A percentile compares a stretch with the other conserved stretches of the same genome.
These are phyloP conservation scores for Bombycilla garrulus DNA, from an alignment of 2,113 vertebrate genomes.

Conservation along the genomic window DNA sequence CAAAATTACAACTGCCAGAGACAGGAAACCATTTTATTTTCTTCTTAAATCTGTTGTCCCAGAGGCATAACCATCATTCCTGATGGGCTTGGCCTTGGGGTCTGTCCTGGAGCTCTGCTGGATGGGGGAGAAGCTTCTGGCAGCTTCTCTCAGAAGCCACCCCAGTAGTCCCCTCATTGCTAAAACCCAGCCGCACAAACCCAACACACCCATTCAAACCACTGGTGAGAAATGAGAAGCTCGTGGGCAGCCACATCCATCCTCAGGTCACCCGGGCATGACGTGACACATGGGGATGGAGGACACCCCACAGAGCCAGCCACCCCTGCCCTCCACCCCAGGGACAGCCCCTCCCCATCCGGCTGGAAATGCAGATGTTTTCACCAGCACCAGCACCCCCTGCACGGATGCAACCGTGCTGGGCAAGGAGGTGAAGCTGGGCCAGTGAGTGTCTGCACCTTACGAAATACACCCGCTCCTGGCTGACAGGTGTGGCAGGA, in stretches of 20 bases:
- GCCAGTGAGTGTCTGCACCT: background rate
- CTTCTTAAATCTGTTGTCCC: background rate
- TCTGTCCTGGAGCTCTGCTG: background rate
- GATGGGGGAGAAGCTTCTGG: background rate
- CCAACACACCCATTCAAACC: background rate
- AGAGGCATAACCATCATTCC: background rate
- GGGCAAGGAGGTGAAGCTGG: background rate
- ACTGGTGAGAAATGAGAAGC: background rate
- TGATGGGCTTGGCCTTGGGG: background rate
- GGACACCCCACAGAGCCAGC: background rate
- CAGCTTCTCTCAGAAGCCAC: background rate
- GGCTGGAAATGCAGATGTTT: background rate
- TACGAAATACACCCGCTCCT: background rate
- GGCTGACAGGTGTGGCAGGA: background rate
- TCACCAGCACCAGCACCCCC: background rate
- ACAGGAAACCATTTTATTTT: background rate
- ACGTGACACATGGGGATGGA: background rate
- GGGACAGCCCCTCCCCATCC: background rate
- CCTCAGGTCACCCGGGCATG: background rate
- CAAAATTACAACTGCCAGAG: background rate
- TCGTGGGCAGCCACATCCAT: fast-evolving
- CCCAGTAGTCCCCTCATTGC: fast-evolving
- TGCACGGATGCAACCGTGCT: fast-evolving
- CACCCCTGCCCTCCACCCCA: background rate
- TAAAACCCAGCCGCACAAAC: background rate